Evolutionary conservation across 1,140 invertebrate species (phyloP).

Genomic region (Polyergus mexicanus): DNA sequence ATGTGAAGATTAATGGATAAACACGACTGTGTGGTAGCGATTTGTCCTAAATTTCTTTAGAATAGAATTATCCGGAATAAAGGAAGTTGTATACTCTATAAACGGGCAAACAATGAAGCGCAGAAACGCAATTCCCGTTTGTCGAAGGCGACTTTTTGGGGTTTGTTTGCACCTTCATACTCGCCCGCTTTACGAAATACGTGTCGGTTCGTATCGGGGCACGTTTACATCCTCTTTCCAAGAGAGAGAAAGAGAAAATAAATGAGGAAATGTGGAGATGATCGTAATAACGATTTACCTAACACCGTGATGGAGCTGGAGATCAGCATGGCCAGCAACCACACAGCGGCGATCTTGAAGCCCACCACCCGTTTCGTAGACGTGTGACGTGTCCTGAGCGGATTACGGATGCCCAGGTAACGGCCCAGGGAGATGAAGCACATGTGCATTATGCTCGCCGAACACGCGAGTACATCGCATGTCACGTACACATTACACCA

Average conservation of each 20-base stretch:
- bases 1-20: slow-evolving; percentile 10
- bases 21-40: not conserved
- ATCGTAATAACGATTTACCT: slow-evolving; percentile 87
- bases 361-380: slow-evolving; percentile 92
- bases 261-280: too few relatives aligned
- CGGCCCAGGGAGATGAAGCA: slow-evolving; percentile 97
- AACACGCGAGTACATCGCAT: slow-evolving; percentile 97
- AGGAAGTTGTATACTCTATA: not conserved
- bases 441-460: slow-evolving; percentile 98
- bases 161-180: slow-evolving; percentile 21
- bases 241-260: not conserved
- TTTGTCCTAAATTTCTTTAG: not conserved
- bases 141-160: not conserved
- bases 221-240: too few relatives aligned
- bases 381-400: slow-evolving; percentile 92
- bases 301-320: slow-evolving; percentile 95
- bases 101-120: not conserved
- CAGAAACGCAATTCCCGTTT: slow-evolving; percentile 1
- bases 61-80: slow-evolving; percentile 26
- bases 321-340: slow-evolving; percentile 94
- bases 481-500: slow-evolving; percentile 98
- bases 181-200: slow-evolving; percentile 28
- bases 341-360: slow-evolving; percentile 94
- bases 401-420: slow-evolving; percentile 96
- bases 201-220: not conserved